Percentiles rank a stretch among this genome's conserved stretches.
phyloP scores from a whole-genome alignment of 2,888 invertebrate species.

The Drosophila villosipedis region DNA sequence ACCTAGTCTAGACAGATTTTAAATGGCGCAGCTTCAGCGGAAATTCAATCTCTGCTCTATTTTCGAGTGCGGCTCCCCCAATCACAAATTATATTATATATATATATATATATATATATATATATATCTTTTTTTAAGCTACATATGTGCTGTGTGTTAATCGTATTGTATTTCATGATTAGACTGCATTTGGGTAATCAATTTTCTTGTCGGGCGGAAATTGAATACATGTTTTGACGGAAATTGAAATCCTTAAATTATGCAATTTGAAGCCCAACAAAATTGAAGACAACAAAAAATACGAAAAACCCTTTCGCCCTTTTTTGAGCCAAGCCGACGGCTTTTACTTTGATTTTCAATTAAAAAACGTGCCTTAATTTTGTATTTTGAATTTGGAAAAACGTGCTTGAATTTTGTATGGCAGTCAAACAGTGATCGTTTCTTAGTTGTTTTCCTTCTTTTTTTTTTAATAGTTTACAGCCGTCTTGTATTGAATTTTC shows the following conservation, averaged over 20 bases:
- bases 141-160: conserved; percentile 17
- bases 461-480: conserved; percentile 39
- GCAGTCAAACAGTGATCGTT: conserved; percentile 3
- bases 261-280: not conserved
- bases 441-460: not conserved
- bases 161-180: conserved; percentile 51
- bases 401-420: conserved; percentile 21
- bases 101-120: too few species aligned
- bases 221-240: conserved; percentile 52
- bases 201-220: conserved; percentile 50
- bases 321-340: conserved; percentile 24
- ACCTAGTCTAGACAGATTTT: conserved; percentile 66
- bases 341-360: conserved; percentile 39
- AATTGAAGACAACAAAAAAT: not conserved
- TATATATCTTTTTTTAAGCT: conserved; percentile 7
- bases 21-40: conserved; percentile 70
- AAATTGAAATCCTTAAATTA: conserved; percentile 70
- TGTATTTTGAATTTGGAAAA: not conserved
- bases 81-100: conserved; percentile 8
- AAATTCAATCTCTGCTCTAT: conserved; percentile 77
- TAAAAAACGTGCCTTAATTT: conserved; percentile 28
- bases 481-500: conserved; percentile 13
- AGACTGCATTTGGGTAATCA: conserved; percentile 23
- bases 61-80: conserved; percentile 57
- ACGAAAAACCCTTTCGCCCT: conserved; percentile 18